phyloP scores from a whole-genome alignment of 2,888 invertebrate genomes.

The Chrysopilus asiliformis region DNA sequence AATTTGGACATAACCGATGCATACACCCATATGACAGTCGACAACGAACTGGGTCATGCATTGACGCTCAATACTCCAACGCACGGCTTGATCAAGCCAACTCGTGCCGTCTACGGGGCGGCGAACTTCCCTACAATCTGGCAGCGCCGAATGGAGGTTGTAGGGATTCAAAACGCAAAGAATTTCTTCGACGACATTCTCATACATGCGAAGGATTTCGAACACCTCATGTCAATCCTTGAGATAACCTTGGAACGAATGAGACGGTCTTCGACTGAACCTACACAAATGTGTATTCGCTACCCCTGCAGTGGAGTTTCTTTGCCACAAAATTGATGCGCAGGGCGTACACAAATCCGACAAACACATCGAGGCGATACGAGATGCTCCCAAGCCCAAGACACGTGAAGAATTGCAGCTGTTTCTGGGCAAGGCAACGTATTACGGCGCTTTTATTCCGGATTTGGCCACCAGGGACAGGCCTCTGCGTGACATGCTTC shows the following conservation, averaged over 20 bases:
- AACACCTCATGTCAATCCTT: constrained; percentile 4
- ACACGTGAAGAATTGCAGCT: constrained; percentile 3
- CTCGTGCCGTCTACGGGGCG: constrained; percentile 3
- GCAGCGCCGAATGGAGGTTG: constrained; percentile 10
- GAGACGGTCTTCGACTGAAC: constrained; percentile 9
- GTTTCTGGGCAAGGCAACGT: constrained; percentile 3
- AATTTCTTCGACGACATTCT: constrained; percentile 11
- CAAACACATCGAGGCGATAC: constrained; percentile 10
- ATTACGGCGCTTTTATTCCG: constrained; percentile 2
- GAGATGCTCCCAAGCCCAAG: constrained; percentile 5
- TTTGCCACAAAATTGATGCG: constrained; percentile 10
- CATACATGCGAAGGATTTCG: constrained; percentile 9
- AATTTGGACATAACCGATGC: constrained; percentile 13
- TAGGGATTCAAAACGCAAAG: constrained; percentile 4
- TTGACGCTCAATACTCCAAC: constrained; percentile 8
- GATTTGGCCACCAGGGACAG: background rate
- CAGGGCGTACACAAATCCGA: constrained; percentile 10
- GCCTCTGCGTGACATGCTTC: constrained; percentile 3
- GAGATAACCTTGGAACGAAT: background rate
- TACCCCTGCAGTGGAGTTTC: constrained; percentile 7
- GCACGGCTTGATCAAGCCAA: constrained; percentile 3
- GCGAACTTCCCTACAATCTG: constrained; percentile 12
- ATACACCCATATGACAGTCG: constrained; percentile 9
- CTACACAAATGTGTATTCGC: constrained; percentile 10
- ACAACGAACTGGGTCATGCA: constrained; percentile 9